Evolutionary conservation across 2,888 invertebrate genomes (phyloP), one percentile per base, ranked within the genome.

Genomic region (Macrosoma leucophasiata): DNA sequence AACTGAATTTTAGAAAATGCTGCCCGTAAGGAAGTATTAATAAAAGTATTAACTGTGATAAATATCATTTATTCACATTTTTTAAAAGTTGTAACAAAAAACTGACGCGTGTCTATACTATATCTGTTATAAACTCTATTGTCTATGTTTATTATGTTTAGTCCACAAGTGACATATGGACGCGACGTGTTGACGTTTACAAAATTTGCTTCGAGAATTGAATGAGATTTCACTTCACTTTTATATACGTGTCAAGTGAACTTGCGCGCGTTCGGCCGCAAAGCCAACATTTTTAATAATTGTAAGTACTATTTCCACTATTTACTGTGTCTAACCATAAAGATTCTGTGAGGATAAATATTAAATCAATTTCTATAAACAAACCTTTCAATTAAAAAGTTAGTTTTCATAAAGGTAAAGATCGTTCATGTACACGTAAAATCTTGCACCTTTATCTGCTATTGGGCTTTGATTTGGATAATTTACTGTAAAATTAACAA

Each of bases 231-330:
- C 57, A 61, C 52, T 70, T 75, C 72, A 77, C 72, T 81, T 82
- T 75, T 77, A 75, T 65, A 69, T 81, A 84, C 82, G 82, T 84
- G 82, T 84, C 82, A 81, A 71, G 63, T 55, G 50, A 66, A 57
- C 55, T 73, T 74, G 75, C 59, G 64, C 76, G 75, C 59, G 70
- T 65, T 58, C 56, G 78, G 78, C 78, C 50, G 29, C 23, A 48
- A 55, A 61, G 77, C 82, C 78, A 58, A 61, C 76, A 75, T 72
- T 75, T 76, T 79, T 75, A 78, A 62, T 60, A 71, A 70, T 62
- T 72, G 82, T 84, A 60, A 84, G 82, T 84, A 82, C 49, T 14
- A 18, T 11, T 3, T n/a, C n/a, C n/a, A n/a, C n/a, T n/a, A n/a
- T n/a, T n/a, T n/a, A n/a, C n/a, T n/a, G n/a, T n/a, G n/a, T n/a